Base-by-base conservation (phyloP, 2,113 vertebrate genomes). In the Lichenostomus cassidix region DNA sequence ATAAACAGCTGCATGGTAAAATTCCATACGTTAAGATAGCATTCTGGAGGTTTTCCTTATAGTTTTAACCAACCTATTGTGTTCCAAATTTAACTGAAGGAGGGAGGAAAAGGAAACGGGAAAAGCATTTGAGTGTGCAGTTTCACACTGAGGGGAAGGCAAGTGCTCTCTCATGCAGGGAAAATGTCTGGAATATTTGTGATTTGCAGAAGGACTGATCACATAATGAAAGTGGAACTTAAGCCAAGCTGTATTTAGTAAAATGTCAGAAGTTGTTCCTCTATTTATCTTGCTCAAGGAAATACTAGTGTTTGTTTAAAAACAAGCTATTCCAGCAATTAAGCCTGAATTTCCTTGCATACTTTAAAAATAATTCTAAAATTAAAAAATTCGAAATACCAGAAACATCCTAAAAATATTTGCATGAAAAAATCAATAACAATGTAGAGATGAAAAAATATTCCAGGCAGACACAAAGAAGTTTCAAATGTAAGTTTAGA, bases 1-100 rank as follows among this genome's bases (percentile, higher is more conserved):
- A 83, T 84, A 95, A 91, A 96, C 92, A 95, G 69, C 92, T 94
- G 52, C 68, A 80, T 58, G 47, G 75, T 74, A 89, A 92, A 90
- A 89, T 7, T n/a, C 35, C 71, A 82, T 52, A 75, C 9, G 6
- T 82, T 89, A 79, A 88, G 92, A 91, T 55, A 64, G 46, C 52
- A 63, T 95, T 92, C 63, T 69, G 50, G n/a, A 96, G 9, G 39
- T 71, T 95, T 93, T 81, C 35, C 46, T 82, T 73, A n/a, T 17
- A 81, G 68, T 83, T 92, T 89, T 90, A 83, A 85, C 31, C 80
- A 87, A 84, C 11, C 60, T 70, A 94, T 92, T 96, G 89, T 91
- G 88, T 86, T 94, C 76, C 53, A 80, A 93, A 65, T 82, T 87
- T 91, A 96, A 93, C 84, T 73, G 60, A 82, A 84, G 64, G 56